Evolutionary conservation across 2,113 vertebrate species (phyloP).

Genomic region (Leuciscus idus): DNA sequence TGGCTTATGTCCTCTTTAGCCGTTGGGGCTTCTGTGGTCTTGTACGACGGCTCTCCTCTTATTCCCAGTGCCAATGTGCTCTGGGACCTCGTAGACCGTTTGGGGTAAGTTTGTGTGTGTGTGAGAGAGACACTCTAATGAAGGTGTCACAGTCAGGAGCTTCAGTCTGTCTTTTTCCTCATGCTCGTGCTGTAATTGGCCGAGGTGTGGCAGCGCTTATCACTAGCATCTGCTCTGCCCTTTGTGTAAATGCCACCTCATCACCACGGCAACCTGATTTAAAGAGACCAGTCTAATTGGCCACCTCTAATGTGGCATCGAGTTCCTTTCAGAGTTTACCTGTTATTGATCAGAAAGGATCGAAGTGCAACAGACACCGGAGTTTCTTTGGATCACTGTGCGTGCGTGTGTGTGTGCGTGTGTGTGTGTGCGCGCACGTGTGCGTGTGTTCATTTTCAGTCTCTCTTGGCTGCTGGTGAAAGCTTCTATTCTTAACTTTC

Average conservation of each 20-base stretch:
- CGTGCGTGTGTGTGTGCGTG: neutral
- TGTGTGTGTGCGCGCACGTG: neutral
- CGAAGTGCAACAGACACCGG: neutral
- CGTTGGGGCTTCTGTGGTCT: constrained; percentile 87
- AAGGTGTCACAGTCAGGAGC: neutral
- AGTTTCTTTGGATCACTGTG: neutral
- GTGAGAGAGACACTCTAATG: neutral
- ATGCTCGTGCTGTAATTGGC: constrained; percentile 11
- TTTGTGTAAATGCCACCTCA: constrained; percentile 27
- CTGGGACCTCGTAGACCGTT: constrained; percentile 92
- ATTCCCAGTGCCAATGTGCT: constrained; percentile 87
- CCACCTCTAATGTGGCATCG: neutral
- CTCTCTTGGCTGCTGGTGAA: constrained; percentile 31
- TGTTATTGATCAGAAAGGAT: constrained; percentile 39
- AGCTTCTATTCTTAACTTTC: constrained; percentile 42
- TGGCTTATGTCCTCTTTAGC: constrained; percentile 91
- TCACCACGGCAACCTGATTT: constrained; percentile 28
- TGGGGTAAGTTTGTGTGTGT: constrained; percentile 81
- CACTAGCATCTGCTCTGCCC: constrained; percentile 32
- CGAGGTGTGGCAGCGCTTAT: constrained; percentile 19
- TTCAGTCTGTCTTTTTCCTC: neutral
- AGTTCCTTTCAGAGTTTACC: constrained; percentile 22
- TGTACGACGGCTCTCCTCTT: constrained; percentile 95
- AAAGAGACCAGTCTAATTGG: constrained; percentile 20
- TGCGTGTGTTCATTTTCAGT: constrained; percentile 1